A percentile compares a stretch with the other conserved stretches of the same genome.
Conservation (phyloP, 2,113 vertebrate species). For the Apodemus sylvaticus region DNA sequence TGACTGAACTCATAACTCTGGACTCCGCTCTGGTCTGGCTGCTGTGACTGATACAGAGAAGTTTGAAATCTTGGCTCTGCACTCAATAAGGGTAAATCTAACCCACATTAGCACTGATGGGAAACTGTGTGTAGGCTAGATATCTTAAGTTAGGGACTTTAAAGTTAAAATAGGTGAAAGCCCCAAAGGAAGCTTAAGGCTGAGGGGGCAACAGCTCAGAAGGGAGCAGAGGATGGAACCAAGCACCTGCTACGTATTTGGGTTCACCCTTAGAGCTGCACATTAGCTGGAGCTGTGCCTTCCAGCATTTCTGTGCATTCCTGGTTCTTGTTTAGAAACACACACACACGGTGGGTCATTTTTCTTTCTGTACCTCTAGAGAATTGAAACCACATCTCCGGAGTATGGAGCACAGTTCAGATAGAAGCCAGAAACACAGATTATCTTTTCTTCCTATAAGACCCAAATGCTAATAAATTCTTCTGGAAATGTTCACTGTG, state of each 20-base stretch:
- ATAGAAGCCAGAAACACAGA: neutral
- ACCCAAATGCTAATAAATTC: neutral
- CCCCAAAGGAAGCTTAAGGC: neutral
- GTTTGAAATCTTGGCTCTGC: neutral
- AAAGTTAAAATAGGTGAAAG: neutral
- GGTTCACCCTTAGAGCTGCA: neutral
- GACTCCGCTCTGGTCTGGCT: neutral
- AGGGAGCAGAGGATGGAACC: neutral
- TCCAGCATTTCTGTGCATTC: neutral
- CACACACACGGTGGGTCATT: neutral
- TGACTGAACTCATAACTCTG: neutral
- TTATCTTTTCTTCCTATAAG: neutral
- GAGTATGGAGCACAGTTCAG: neutral
- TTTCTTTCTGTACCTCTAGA: neutral
- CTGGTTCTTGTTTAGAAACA: conserved; percentile 17
- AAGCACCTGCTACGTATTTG: neutral
- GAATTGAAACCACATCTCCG: conserved; percentile 1
- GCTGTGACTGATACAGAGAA: neutral
- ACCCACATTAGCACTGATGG: neutral
- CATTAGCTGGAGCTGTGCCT: neutral
- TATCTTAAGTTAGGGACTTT: neutral
- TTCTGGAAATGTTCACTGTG: neutral
- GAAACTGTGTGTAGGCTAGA: neutral
- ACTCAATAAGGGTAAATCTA: neutral
- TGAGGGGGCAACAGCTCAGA: neutral